phyloP scores from a whole-genome alignment of 2,797 vertebrate species.

The Fundulus diaphanus region DNA sequence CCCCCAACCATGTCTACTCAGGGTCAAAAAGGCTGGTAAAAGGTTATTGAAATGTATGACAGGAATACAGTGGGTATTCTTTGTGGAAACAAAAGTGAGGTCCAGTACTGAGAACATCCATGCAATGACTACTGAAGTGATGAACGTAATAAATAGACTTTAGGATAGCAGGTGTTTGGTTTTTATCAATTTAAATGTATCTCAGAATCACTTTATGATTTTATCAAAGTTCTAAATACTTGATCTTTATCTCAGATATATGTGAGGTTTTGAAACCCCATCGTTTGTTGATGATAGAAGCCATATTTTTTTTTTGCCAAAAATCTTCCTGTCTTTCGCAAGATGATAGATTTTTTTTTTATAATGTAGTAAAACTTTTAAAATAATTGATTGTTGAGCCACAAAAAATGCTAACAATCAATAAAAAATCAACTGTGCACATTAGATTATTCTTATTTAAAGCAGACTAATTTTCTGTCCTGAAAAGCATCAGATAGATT shows the following conservation, averaged over 20 bases:
- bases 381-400: neutral
- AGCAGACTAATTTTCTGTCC: neutral
- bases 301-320: neutral
- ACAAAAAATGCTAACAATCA: neutral
- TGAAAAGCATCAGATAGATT: constrained; percentile 23
- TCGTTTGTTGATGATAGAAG: neutral
- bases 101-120: neutral
- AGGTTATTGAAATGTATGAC: neutral
- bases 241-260: too few relatives aligned
- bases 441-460: neutral
- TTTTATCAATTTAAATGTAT: neutral
- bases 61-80: neutral
- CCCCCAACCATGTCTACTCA: neutral
- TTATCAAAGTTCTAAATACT: too few relatives aligned
- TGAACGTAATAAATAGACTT: neutral
- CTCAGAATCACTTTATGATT: neutral
- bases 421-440: neutral
- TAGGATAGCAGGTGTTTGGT: neutral
- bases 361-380: neutral
- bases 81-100: neutral
- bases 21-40: neutral
- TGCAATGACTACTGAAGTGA: neutral
- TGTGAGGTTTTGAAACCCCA: neutral
- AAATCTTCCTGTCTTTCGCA: neutral
- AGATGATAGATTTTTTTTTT: neutral